Evolutionary conservation across 2,797 vertebrate genomes (phyloP).

Genomic region (Coilia nasus): DNA sequence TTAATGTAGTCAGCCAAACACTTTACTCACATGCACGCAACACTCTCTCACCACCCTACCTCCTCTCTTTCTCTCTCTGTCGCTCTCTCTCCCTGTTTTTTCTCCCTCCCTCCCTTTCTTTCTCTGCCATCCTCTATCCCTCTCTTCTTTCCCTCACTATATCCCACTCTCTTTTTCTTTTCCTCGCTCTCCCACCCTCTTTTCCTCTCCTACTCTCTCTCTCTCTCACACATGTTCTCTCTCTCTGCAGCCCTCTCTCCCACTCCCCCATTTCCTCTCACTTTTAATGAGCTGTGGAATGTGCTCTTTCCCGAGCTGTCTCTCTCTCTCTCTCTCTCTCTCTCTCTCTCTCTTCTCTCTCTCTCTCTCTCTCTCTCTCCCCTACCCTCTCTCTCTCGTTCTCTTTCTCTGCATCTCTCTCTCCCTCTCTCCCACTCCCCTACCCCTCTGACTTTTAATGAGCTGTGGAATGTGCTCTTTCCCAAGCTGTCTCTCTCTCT

Average conservation of each 20-base stretch:
- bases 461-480: conserved; percentile 4
- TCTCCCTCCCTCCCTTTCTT: too few species aligned
- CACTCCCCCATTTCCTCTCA: not conserved
- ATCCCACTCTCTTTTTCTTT: not conserved
- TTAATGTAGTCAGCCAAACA: not conserved
- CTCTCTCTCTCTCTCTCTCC: not conserved
- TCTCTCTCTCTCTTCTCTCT: not conserved
- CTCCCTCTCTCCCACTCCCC: not conserved
- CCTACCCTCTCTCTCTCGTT: not conserved
- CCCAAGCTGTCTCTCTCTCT: not conserved
- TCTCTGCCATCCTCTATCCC: not conserved
- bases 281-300: conserved; percentile 1
- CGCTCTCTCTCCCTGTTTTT: not conserved
- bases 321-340: not conserved
- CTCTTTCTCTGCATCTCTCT: not conserved
- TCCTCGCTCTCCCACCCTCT: not conserved
- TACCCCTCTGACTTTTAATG: not conserved
- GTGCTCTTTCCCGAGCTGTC: not conserved
- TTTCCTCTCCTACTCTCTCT: not conserved
- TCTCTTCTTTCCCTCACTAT: too few species aligned
- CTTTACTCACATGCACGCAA: not conserved
- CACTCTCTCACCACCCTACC: not conserved
- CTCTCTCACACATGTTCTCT: not conserved
- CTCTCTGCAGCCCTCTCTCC: not conserved
- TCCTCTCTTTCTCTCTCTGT: not conserved